phyloP scores from a whole-genome alignment of 1,140 invertebrate species.

The Archivesica marissinica region DNA sequence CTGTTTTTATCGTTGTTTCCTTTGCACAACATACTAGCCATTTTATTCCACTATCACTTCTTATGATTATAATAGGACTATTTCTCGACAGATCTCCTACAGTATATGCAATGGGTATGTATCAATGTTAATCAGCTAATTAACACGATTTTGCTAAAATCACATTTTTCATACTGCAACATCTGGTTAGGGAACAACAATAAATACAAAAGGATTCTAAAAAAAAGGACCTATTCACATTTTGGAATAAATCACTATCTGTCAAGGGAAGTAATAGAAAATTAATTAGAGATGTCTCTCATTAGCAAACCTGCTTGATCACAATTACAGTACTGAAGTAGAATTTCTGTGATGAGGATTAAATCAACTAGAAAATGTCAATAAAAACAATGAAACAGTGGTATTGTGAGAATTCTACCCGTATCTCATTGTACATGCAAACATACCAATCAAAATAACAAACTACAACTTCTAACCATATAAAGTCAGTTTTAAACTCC shows the following conservation, averaged over 20 bases:
- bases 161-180: too few species aligned
- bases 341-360: background rate
- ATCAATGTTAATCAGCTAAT: too few species aligned
- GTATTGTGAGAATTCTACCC: conserved; percentile 10
- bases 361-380: background rate
- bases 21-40: too few species aligned
- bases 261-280: background rate
- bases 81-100: too few species aligned
- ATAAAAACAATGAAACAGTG: conserved; percentile 13
- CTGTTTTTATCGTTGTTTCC: too few species aligned
- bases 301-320: background rate
- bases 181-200: too few species aligned
- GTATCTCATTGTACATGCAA: conserved; percentile 17
- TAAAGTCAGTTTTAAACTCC: too few species aligned
- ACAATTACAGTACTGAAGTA: background rate
- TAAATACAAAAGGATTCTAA: too few species aligned
- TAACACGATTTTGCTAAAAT: too few species aligned
- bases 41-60: too few species aligned
- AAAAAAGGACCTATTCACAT: background rate
- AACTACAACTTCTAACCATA: background rate
- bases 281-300: background rate
- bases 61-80: too few species aligned
- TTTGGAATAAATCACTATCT: background rate
- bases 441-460: background rate
- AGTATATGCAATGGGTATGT: too few species aligned